Percentiles rank a stretch among this genome's conserved stretches.
Conservation (phyloP, 2,113 vertebrate genomes). For the Centrocercus urophasianus region DNA sequence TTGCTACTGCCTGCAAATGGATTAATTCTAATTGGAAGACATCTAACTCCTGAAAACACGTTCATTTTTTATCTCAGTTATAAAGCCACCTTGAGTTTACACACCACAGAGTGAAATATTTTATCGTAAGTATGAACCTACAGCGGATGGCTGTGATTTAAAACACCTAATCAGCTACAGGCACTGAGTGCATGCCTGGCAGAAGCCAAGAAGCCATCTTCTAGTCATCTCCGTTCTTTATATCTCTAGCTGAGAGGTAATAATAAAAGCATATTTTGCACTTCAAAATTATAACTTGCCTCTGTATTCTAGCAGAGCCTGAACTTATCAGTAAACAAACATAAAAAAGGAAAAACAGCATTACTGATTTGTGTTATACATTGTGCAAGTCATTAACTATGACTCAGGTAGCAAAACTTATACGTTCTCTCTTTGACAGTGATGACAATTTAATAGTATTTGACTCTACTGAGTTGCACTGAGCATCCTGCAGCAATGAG, state of each 20-base stretch:
- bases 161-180: constrained; percentile 38
- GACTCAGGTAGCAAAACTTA: constrained; percentile 78
- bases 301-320: constrained; percentile 31
- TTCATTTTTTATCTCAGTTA: constrained; percentile 27
- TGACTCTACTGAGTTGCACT: constrained; percentile 75
- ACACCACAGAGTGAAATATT: background rate
- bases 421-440: constrained; percentile 72
- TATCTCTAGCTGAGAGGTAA: constrained; percentile 64
- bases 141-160: constrained; percentile 50
- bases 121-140: constrained; percentile 4
- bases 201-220: constrained; percentile 50
- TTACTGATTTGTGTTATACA: constrained; percentile 72
- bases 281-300: constrained; percentile 63
- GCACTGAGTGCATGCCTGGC: background rate
- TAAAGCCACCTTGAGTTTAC: constrained; percentile 27
- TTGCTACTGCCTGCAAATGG: background rate
- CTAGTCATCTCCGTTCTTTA: constrained; percentile 58
- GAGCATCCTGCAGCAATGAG: constrained; percentile 73
- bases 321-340: constrained; percentile 69
- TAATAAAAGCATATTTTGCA: constrained; percentile 76
- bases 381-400: constrained; percentile 75
- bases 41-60: constrained; percentile 15
- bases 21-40: constrained; percentile 33
- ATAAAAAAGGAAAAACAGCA: constrained; percentile 67
- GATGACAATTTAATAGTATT: constrained; percentile 84